phyloP scores from a whole-genome alignment of 37 sponge, comb jelly and placozoan species.

The Crambe crambe region DNA sequence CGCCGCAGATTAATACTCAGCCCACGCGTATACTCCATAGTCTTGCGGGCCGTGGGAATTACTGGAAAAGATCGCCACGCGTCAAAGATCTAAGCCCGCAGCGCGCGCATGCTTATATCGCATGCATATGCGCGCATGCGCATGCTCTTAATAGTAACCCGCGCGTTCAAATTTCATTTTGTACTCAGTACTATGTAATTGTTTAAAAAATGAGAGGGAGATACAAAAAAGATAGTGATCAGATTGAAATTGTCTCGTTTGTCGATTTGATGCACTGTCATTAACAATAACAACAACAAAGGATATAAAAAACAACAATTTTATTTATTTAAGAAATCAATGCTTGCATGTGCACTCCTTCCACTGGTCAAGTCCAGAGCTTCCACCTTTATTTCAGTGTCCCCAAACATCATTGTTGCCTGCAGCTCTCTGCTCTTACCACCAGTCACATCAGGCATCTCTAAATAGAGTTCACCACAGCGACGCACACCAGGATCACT shows the following conservation, averaged over 20 bases:
- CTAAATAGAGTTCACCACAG: conserved; percentile 75
- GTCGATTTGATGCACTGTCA: neutral
- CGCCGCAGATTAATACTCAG: too few relatives aligned
- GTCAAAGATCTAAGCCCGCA: too few relatives aligned
- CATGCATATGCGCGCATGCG: too few relatives aligned
- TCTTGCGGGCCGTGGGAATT: too few relatives aligned
- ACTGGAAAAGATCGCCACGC: too few relatives aligned
- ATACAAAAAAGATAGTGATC: neutral
- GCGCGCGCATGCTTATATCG: too few relatives aligned
- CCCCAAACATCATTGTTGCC: conserved; percentile 81
- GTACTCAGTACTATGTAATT: too few relatives aligned
- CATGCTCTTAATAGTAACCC: too few relatives aligned
- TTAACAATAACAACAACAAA: neutral
- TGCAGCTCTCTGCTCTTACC: conserved; percentile 57
- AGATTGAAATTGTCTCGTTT: neutral
- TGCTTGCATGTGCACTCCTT: conserved; percentile 38
- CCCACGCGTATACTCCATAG: too few relatives aligned
- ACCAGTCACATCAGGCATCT: conserved; percentile 59
- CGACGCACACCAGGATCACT: conserved; percentile 73
- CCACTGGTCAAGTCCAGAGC: conserved; percentile 63
- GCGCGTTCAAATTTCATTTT: too few relatives aligned
- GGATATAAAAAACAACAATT: too few relatives aligned
- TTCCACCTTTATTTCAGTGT: conserved; percentile 74
- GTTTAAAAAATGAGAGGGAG: neutral
- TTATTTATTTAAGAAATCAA: conserved; percentile 73